Percentiles rank a stretch among this genome's conserved stretches.
phyloP scores from a whole-genome alignment of 2,888 invertebrate species.

The Unio delphinus region DNA sequence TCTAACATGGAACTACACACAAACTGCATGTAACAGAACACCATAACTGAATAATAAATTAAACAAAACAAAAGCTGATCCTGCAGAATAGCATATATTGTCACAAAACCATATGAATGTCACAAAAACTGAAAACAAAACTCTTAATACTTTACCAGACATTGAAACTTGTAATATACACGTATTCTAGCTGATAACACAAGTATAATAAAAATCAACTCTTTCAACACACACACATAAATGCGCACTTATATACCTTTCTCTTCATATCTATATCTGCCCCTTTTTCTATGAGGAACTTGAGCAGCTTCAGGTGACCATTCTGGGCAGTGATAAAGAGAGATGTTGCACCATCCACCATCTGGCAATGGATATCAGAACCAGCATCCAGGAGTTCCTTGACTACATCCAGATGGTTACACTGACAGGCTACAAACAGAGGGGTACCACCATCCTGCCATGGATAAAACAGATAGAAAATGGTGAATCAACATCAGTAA shows the following conservation, averaged over 20 bases:
- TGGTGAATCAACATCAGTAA: neutral
- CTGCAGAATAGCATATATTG: too few species aligned
- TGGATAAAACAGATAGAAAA: slow-evolving; percentile 7
- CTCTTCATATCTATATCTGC: slow-evolving; percentile 63
- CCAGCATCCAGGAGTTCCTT: slow-evolving; percentile 82
- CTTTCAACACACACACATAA: neutral
- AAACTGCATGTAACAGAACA: too few species aligned
- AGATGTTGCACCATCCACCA: slow-evolving; percentile 83
- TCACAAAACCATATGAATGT: too few species aligned
- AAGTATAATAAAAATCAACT: too few species aligned
- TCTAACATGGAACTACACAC: too few species aligned
- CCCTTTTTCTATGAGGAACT: slow-evolving; percentile 65
- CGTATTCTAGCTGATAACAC: too few species aligned
- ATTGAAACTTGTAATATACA: too few species aligned
- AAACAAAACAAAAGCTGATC: too few species aligned
- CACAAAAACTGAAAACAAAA: too few species aligned
- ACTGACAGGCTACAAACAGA: slow-evolving; percentile 93
- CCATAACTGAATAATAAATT: too few species aligned
- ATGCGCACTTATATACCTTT: slow-evolving; percentile 49
- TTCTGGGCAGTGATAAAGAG: slow-evolving; percentile 96
- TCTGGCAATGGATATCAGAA: slow-evolving; percentile 81
- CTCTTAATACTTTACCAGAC: too few species aligned
- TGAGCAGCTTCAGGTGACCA: slow-evolving; percentile 79
- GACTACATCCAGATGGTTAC: slow-evolving; percentile 89
- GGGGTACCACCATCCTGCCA: slow-evolving; percentile 91